A percentile compares a stretch with the other conserved stretches of the same genome.
phyloP scores from a whole-genome alignment of 1,140 invertebrate genomes.

The Zaprionus ghesquierei region DNA sequence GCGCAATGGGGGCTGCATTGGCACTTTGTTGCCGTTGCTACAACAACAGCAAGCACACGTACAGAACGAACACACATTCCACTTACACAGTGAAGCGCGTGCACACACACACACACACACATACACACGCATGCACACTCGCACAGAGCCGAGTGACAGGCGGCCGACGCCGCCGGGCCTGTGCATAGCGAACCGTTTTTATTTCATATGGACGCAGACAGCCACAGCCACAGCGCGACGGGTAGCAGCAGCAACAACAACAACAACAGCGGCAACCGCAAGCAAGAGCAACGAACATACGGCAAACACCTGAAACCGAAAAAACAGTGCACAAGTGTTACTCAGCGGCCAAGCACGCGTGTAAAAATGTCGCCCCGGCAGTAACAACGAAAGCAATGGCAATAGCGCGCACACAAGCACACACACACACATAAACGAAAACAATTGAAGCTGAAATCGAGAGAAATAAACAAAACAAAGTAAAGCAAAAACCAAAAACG shows the following conservation, averaged over 20 bases:
- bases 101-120: background rate
- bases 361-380: slow-evolving; percentile 56
- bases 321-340: slow-evolving; percentile 68
- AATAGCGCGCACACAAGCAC: slow-evolving; percentile 13
- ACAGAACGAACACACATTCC: background rate
- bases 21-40: slow-evolving; percentile 37
- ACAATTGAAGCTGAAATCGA: slow-evolving; percentile 47
- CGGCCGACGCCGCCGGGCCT: slow-evolving; percentile 25
- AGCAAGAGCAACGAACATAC: slow-evolving; percentile 27
- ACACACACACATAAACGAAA: slow-evolving; percentile 26
- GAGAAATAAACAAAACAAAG: slow-evolving; percentile 32
- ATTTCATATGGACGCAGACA: slow-evolving; percentile 66
- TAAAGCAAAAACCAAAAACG: slow-evolving; percentile 32
- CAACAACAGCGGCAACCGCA: background rate
- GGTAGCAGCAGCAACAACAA: slow-evolving; percentile 30
- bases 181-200: slow-evolving; percentile 78
- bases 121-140: slow-evolving; percentile 1
- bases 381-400: slow-evolving; percentile 17
- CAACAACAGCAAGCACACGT: slow-evolving; percentile 29
- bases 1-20: slow-evolving; percentile 23
- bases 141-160: slow-evolving; percentile 2
- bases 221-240: slow-evolving; percentile 1
- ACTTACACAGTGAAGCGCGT: slow-evolving; percentile 2
- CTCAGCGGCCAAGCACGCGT: slow-evolving; percentile 69
- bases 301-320: slow-evolving; percentile 54